These are phyloP conservation scores for Ooceraea biroi DNA, from an alignment of 1,140 invertebrate species.

Conservation along the genomic window DNA sequence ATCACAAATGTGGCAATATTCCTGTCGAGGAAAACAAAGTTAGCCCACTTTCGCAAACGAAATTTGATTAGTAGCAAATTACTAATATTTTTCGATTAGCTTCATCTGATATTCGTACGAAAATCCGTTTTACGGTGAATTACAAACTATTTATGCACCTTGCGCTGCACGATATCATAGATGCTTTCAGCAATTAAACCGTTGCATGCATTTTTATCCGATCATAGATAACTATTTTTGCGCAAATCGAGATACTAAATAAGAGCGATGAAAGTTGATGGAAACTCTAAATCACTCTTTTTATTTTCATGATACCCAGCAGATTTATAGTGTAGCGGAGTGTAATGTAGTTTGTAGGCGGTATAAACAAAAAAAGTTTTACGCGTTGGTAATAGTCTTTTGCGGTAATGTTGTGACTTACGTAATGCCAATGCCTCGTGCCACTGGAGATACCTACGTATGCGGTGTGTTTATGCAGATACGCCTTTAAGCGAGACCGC, in stretches of 20 bases:
- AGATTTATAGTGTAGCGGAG: slow-evolving; percentile 11
- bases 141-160: background rate
- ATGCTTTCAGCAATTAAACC: background rate
- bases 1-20: background rate
- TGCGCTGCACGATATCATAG: background rate
- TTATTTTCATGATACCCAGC: background rate
- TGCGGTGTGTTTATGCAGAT: slow-evolving; percentile 61
- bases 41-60: background rate
- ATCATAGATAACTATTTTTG: background rate
- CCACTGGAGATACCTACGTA: slow-evolving; percentile 69
- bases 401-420: slow-evolving; percentile 72
- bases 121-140: background rate
- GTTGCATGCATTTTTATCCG: background rate
- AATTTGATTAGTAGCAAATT: background rate
- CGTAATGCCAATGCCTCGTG: slow-evolving; percentile 70
- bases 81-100: background rate
- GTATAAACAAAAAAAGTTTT: slow-evolving; percentile 55
- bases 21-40: background rate
- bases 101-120: background rate
- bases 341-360: background rate
- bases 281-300: slow-evolving; percentile 4
- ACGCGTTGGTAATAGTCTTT: slow-evolving; percentile 64
- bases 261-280: background rate
- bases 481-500: slow-evolving; percentile 64
- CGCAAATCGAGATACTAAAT: background rate